A percentile compares a stretch with the other conserved stretches of the same genome.
These are phyloP conservation scores for Calliphora vicina DNA, from an alignment of 1,140 invertebrate species.

Conservation along the genomic window DNA sequence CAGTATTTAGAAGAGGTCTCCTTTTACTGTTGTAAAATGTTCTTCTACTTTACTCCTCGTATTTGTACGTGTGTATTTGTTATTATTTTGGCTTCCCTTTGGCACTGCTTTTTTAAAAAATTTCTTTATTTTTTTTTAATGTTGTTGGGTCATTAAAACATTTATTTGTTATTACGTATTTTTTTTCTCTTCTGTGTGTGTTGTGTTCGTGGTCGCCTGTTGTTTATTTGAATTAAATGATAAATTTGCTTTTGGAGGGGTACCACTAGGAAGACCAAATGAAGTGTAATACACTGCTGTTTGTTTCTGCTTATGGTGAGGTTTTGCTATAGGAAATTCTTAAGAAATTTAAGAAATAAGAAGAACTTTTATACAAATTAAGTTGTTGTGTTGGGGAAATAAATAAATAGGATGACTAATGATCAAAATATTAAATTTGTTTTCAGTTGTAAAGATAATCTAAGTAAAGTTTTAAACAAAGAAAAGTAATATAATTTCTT, in stretches of 20 bases:
- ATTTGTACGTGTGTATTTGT: not conserved
- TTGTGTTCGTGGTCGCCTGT: not conserved
- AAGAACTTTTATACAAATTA: too few species aligned
- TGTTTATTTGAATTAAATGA: slow-evolving; percentile 11
- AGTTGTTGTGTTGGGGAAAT: too few species aligned
- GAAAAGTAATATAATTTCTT: too few species aligned
- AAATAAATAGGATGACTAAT: too few species aligned
- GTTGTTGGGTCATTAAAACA: slow-evolving; percentile 5
- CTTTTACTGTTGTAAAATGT: too few species aligned
- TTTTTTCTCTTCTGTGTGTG: not conserved
- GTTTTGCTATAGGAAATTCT: too few species aligned
- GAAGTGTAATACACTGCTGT: not conserved
- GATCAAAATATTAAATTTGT: too few species aligned
- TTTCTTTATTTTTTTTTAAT: not conserved
- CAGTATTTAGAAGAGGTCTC: too few species aligned
- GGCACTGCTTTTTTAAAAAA: not conserved
- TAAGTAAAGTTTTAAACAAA: too few species aligned
- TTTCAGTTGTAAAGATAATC: too few species aligned
- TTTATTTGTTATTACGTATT: not conserved
- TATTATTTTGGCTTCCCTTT: not conserved
- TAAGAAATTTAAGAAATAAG: too few species aligned
- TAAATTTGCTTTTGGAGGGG: not conserved
- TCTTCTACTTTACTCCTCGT: too few species aligned
- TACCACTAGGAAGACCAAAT: not conserved
- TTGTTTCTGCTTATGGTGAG: not conserved